phyloP scores from a whole-genome alignment of 2,113 vertebrate genomes.

The Probosciger aterrimus region DNA sequence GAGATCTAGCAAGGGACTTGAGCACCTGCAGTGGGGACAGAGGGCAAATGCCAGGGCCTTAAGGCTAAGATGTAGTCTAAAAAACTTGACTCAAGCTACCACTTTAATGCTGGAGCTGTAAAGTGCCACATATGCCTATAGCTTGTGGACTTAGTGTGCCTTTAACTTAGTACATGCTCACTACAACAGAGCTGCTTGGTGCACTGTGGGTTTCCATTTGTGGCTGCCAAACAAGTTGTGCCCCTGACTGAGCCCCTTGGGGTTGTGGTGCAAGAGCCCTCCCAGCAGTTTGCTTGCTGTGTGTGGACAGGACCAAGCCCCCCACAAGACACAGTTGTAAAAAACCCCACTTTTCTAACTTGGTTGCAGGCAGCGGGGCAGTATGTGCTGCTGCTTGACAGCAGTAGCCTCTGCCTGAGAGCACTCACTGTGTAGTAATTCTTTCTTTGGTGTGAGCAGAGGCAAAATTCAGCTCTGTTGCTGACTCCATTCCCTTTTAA shows the following conservation, averaged over 20 bases:
- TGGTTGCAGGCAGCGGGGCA: not conserved
- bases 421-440: fast-evolving
- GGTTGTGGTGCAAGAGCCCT: not conserved
- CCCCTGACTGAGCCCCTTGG: not conserved
- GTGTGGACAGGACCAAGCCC: not conserved
- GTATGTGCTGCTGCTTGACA: not conserved
- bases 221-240: not conserved
- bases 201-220: not conserved
- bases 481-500: not conserved
- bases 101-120: not conserved
- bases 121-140: not conserved
- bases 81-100: not conserved
- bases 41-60: not conserved
- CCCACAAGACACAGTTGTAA: not conserved
- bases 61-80: not conserved
- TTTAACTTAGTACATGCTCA: not conserved
- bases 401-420: not conserved
- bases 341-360: not conserved
- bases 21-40: not conserved
- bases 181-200: not conserved
- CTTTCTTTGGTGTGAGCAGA: not conserved
- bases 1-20: not conserved
- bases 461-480: not conserved
- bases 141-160: too few relatives aligned
- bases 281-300: not conserved